Conservation (phyloP, 2,888 invertebrate genomes). For the Ophion obscuratus region DNA sequence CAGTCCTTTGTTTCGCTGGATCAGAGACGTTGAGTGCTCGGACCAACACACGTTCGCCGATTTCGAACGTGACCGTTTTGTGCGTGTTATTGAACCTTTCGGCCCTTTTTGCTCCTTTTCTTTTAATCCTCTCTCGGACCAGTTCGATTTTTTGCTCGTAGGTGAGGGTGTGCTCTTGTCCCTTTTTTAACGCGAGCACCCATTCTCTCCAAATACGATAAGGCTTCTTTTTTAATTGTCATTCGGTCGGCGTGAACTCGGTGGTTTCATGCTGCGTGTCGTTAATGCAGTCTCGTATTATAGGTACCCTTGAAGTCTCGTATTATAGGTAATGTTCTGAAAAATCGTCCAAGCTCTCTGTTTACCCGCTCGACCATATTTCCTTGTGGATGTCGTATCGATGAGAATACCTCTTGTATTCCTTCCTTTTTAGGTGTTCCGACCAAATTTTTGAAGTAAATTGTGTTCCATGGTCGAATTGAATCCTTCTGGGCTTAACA, state of each 20-base stretch:
- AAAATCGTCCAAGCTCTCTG: background rate
- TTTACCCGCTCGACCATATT: conserved; percentile 1
- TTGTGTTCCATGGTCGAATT: conserved; percentile 41
- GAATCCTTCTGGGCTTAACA: background rate
- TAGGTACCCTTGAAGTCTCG: background rate
- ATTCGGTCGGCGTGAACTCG: background rate
- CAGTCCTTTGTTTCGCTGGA: no score
- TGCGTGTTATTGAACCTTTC: background rate
- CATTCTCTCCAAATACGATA: conserved; percentile 26
- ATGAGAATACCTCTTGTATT: background rate
- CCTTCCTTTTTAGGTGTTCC: background rate
- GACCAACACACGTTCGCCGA: background rate
- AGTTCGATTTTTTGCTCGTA: background rate
- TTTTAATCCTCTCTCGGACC: background rate
- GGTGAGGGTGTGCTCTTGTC: background rate
- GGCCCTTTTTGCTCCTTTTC: background rate
- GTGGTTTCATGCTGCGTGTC: background rate
- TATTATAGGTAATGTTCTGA: conserved; percentile 19
- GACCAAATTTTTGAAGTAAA: conserved; percentile 1
- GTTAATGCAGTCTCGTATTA: conserved; percentile 12
- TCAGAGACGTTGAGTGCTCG: background rate
- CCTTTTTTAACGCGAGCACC: background rate
- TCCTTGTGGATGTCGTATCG: no score
- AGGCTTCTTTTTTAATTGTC: background rate
- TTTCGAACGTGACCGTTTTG: background rate